These are phyloP conservation scores for Shargacucullia verbasci DNA, from an alignment of 2,888 invertebrate genomes.

Conservation along the genomic window DNA sequence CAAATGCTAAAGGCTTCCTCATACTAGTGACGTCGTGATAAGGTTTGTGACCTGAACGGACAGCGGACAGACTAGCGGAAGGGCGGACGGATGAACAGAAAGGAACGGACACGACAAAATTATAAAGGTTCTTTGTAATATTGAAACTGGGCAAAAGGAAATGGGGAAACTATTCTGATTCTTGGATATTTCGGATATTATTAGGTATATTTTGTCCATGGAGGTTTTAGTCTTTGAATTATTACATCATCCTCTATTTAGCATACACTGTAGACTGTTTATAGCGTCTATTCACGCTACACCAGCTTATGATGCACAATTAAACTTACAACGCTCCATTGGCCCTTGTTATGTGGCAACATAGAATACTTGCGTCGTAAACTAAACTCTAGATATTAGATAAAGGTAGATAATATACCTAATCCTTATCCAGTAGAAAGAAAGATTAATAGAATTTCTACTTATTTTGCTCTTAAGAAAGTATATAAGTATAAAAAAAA, in stretches of 20 bases:
- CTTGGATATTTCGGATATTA: too few species aligned
- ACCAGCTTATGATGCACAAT: background rate
- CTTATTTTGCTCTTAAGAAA: too few species aligned
- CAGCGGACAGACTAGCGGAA: conserved; percentile 15
- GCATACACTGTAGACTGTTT: background rate
- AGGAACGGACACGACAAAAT: conserved; percentile 43
- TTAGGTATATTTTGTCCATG: too few species aligned
- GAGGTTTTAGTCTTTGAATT: too few species aligned
- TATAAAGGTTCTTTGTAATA: conserved; percentile 45
- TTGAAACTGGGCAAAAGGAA: conserved; percentile 38
- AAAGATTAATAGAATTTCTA: too few species aligned
- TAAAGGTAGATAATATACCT: too few species aligned
- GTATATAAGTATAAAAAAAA: too few species aligned
- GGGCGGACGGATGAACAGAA: conserved; percentile 21
- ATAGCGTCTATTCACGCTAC: background rate
- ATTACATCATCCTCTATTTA: conserved; percentile 1
- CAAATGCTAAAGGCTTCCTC: background rate
- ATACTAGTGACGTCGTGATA: conserved; percentile 14
- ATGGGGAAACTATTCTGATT: conserved; percentile 11
- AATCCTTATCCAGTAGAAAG: too few species aligned
- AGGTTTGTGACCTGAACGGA: conserved; percentile 20
- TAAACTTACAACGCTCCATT: conserved; percentile 9
- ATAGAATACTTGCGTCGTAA: background rate
- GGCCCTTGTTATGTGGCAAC: conserved; percentile 3
- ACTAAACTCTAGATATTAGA: too few species aligned